Base-by-base conservation (phyloP, 1,140 invertebrate species). In the Adelges cooleyi region DNA sequence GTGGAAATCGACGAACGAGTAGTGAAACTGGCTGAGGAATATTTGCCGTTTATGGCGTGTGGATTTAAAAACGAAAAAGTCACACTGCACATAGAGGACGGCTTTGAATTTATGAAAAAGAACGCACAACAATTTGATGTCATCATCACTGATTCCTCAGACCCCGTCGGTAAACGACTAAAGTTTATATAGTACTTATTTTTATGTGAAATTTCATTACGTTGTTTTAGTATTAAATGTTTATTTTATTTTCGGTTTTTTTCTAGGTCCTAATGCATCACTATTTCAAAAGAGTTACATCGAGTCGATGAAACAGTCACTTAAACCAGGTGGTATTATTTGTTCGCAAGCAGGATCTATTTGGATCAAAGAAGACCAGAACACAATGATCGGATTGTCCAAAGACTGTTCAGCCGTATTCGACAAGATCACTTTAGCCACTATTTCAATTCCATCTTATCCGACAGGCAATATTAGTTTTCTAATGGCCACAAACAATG, bases 101-200 rank as follows among this genome's bases (percentile, higher is more conserved):
- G 95, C 1, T 93, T 94, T 73, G 85, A 95, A 69, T 98, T 92
- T 74, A 86, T 98, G 80, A 86, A 87, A 69, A 81, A 87, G 27
- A 91, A 95, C 70, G 78, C 79, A 46, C 80, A 84, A 38, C 83
- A 90, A 76, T 98, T 93, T 76, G 95, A 98, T 78, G 86, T 98
- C 18, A 95, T 98, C 52, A 96, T 98, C 33, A 98, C 95, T 0
- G 95, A 98, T 73, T 95, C 92, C 46, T 94, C 92, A 44, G 95
- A 98, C 78, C 95, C 94, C 10, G 80, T 95, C 46, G 94, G 84
- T 83, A 69, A 73, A 67, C 67, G 18, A 1, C n/a, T n/a, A n/a
- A n/a, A n/a, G n/a, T n/a, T n/a, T n/a, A n/a, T n/a, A n/a, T n/a
- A n/a, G n/a, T 40, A n/a, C 38, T 40, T 40, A 10, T 40, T 40